A percentile compares a stretch with the other conserved stretches of the same genome.
phyloP scores from a whole-genome alignment of 2,797 vertebrate genomes.

The Triplophysa bombifrons region DNA sequence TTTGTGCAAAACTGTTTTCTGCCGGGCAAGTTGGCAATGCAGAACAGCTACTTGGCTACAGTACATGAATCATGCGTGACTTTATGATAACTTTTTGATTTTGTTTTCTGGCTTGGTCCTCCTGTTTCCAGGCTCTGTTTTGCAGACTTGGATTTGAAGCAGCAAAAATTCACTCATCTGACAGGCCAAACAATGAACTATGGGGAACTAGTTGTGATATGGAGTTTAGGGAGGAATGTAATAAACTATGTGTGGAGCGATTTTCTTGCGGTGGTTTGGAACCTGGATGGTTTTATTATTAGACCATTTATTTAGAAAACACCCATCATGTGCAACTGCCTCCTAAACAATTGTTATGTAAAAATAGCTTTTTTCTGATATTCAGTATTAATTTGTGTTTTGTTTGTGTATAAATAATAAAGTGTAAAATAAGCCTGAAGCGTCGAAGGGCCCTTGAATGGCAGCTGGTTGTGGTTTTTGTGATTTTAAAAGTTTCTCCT shows the following conservation, averaged over 20 bases:
- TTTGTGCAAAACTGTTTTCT: slow-evolving; percentile 31
- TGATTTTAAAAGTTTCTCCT: slow-evolving; percentile 44
- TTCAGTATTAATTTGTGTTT: too few relatives aligned
- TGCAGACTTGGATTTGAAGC: slow-evolving; percentile 19
- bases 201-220: slow-evolving; percentile 11
- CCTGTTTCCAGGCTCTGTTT: slow-evolving; percentile 19
- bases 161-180: slow-evolving; percentile 14
- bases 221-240: neutral
- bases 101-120: slow-evolving; percentile 13
- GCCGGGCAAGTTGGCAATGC: neutral
- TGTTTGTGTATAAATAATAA: too few relatives aligned
- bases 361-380: neutral
- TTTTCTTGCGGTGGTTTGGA: neutral
- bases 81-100: slow-evolving; percentile 43
- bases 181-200: slow-evolving; percentile 25
- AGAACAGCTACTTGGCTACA: neutral
- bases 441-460: slow-evolving; percentile 6
- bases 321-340: neutral
- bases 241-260: neutral
- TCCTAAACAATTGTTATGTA: too few relatives aligned
- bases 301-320: neutral
- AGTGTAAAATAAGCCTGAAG: neutral
- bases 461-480: slow-evolving; percentile 6
- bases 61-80: slow-evolving; percentile 9
- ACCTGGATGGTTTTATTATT: neutral